Evolutionary conservation across 2,888 invertebrate species (phyloP).

Genomic region (Polydrusus pterygomalis): DNA sequence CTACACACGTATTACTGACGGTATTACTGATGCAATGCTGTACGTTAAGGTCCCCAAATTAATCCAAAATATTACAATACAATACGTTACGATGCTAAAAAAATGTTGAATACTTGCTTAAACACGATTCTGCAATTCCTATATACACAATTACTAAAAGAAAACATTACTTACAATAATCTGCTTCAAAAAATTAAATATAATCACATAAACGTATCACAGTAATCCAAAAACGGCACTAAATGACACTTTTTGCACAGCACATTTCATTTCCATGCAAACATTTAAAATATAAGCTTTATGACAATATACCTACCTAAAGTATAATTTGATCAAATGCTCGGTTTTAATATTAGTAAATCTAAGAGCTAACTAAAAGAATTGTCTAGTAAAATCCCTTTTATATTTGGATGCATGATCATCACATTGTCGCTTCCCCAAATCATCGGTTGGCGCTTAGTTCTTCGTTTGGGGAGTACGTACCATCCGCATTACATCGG

Average conservation of each 20-base stretch:
- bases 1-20: too few relatives aligned
- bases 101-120: too few relatives aligned
- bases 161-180: constrained; percentile 44
- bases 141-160: constrained; percentile 1
- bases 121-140: not conserved
- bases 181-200: constrained; percentile 9
- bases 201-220: constrained; percentile 22
- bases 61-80: too few relatives aligned
- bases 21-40: too few relatives aligned
- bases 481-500: constrained; percentile 41
- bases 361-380: constrained; percentile 56
- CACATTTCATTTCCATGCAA: constrained; percentile 4
- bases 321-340: constrained; percentile 34
- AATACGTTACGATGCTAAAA: too few relatives aligned
- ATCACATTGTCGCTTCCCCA: constrained; percentile 49
- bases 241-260: constrained; percentile 16
- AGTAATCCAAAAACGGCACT: constrained; percentile 36
- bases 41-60: too few relatives aligned
- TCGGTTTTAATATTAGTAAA: constrained; percentile 43
- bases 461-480: constrained; percentile 46
- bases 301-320: constrained; percentile 43
- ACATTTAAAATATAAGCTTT: not conserved
- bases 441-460: constrained; percentile 44
- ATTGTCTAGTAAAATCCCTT: constrained; percentile 51
- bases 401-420: constrained; percentile 53